phyloP scores from a whole-genome alignment of 2,797 vertebrate genomes.

The Liasis olivaceus region DNA sequence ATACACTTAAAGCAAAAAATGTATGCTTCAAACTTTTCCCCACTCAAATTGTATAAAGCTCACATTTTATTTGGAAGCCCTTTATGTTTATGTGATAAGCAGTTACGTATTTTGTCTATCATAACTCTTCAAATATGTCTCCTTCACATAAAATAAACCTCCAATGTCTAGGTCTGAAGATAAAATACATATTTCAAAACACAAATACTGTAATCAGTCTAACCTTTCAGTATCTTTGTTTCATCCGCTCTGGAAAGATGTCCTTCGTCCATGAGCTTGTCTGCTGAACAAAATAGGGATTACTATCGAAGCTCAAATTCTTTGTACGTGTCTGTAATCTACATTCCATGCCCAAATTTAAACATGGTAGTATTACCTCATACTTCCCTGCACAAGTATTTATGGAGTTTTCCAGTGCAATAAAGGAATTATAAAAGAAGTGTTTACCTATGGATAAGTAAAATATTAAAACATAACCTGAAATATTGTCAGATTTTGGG shows the following conservation, averaged over 20 bases:
- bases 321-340: conserved; percentile 64
- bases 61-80: background rate
- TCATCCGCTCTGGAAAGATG: conserved; percentile 82
- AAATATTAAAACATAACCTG: background rate
- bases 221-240: conserved; percentile 82
- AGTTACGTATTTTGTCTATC: conserved; percentile 16
- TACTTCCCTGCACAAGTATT: conserved; percentile 30
- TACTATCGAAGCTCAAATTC: conserved; percentile 74
- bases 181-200: conserved; percentile 59
- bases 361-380: conserved; percentile 75
- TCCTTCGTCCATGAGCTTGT: conserved; percentile 83
- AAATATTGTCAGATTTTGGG: background rate
- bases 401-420: background rate
- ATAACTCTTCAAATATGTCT: conserved; percentile 46
- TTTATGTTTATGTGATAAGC: background rate
- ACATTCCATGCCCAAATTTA: conserved; percentile 86
- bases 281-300: conserved; percentile 81
- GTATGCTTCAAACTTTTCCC: background rate
- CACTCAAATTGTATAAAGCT: background rate
- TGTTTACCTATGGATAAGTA: background rate
- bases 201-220: conserved; percentile 62
- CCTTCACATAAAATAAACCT: background rate
- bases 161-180: background rate
- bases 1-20: background rate
- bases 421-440: conserved; percentile 21